These are phyloP conservation scores for Stegophylla sp. DNA, from an alignment of 2,888 invertebrate species.

Conservation along the genomic window DNA sequence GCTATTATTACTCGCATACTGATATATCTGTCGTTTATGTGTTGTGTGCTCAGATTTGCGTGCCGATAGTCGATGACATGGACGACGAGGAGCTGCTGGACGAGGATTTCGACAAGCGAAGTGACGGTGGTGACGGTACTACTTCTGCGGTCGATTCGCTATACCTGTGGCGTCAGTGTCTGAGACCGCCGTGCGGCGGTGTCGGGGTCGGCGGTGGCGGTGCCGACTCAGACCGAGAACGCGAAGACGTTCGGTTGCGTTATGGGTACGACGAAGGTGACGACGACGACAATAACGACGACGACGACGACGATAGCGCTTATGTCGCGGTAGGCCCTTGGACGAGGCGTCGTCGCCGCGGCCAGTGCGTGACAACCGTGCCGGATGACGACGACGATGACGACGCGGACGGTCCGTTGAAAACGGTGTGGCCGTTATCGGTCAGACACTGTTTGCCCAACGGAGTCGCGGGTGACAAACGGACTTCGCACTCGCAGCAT, in stretches of 20 bases:
- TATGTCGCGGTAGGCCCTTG: constrained; percentile 21
- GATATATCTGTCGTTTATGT: not conserved
- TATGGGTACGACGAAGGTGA: constrained; percentile 17
- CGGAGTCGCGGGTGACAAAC: not conserved
- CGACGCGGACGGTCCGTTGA: not conserved
- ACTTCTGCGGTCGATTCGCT: not conserved
- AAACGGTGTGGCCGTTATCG: constrained; percentile 24
- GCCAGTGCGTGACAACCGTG: constrained; percentile 22
- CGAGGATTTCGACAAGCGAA: constrained; percentile 15
- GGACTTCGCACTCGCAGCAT: not conserved
- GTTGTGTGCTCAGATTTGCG: constrained; percentile 10
- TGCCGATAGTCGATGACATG: constrained; percentile 22
- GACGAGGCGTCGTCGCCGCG: not conserved
- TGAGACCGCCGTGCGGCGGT: constrained; percentile 35
- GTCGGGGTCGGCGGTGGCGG: not conserved
- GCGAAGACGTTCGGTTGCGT: constrained; percentile 19
- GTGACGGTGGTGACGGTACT: not conserved
- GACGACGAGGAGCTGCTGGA: constrained; percentile 30
- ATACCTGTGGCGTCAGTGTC: constrained; percentile 34
- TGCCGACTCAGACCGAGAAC: constrained; percentile 4
- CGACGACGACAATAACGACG: not conserved
- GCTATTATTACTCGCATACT: too few species aligned
- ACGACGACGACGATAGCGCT: not conserved
- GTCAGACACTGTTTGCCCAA: constrained; percentile 42
- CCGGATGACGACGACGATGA: constrained; percentile 20